A percentile compares a stretch with the other conserved stretches of the same genome.
Evolutionary conservation across 2,888 invertebrate species (phyloP).

Genomic region (Pardosa pseudoannulata): DNA sequence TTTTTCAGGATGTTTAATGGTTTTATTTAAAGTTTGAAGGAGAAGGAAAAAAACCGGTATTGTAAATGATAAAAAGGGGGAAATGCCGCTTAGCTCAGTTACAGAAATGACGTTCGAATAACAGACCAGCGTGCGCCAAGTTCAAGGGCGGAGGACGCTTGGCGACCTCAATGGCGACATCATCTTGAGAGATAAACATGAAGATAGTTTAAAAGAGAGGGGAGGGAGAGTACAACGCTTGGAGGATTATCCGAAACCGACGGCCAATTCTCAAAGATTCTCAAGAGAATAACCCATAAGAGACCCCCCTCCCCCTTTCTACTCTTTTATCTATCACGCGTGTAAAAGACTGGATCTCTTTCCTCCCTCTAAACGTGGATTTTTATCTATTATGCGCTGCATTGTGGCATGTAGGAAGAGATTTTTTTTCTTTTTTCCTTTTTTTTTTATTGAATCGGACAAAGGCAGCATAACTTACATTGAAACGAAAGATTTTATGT

Average conservation of each 20-base stretch:
- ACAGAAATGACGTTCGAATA: too few relatives aligned
- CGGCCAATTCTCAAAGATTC: not conserved
- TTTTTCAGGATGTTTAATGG: too few relatives aligned
- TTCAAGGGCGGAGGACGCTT: not conserved
- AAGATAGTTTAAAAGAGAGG: not conserved
- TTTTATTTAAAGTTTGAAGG: too few relatives aligned
- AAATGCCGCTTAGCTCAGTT: too few relatives aligned
- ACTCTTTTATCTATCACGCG: not conserved
- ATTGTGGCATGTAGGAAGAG: not conserved
- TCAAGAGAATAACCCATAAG: not conserved
- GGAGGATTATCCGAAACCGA: not conserved
- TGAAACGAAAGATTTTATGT: too few relatives aligned
- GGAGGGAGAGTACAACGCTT: not conserved
- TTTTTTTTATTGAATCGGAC: not conserved
- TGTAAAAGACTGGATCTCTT: not conserved
- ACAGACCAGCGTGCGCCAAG: not conserved
- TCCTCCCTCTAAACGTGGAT: not conserved
- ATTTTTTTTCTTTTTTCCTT: too few relatives aligned
- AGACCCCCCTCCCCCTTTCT: not conserved
- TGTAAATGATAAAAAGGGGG: too few relatives aligned
- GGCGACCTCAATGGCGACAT: not conserved
- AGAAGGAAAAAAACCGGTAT: too few relatives aligned
- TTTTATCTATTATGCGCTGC: not conserved
- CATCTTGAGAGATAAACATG: not conserved
- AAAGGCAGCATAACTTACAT: too few relatives aligned